Conservation (phyloP, 2,888 invertebrate species). For the Drosophila picticornis region DNA sequence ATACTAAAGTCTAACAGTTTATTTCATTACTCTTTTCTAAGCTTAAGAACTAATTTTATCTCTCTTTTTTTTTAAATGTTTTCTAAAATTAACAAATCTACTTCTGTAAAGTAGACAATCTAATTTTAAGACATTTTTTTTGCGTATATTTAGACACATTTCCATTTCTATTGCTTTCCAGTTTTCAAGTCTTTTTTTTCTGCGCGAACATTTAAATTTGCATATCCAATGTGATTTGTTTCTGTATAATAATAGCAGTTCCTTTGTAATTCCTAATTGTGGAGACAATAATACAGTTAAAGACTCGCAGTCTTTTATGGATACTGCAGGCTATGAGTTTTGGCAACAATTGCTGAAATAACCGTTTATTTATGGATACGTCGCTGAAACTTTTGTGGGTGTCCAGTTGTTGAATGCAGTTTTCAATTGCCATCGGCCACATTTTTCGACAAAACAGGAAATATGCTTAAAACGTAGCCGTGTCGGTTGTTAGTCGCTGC, state of each 20-base stretch:
- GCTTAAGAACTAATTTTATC: no score
- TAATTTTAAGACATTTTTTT: neutral
- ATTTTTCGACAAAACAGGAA: conserved; percentile 69
- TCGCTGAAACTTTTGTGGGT: conserved; percentile 59
- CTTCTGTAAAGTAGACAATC: neutral
- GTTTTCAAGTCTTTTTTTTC: neutral
- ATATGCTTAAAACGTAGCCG: conserved; percentile 73
- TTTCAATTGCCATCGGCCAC: conserved; percentile 29
- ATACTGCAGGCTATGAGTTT: conserved; percentile 2
- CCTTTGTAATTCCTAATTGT: neutral
- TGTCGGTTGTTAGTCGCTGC: conserved; percentile 53
- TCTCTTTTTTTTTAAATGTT: no score
- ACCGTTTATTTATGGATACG: conserved; percentile 33
- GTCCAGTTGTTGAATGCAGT: conserved; percentile 20
- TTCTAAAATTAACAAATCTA: no score
- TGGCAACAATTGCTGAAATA: conserved; percentile 3
- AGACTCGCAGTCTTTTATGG: conserved; percentile 1
- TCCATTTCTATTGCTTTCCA: neutral
- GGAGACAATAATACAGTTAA: neutral
- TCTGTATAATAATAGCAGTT: neutral
- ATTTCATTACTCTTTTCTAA: no score
- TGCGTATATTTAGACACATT: neutral
- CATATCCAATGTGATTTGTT: neutral
- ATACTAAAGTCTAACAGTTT: neutral
- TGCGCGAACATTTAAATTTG: neutral